Evolutionary conservation across 2,797 vertebrate species (phyloP), one percentile per base, ranked within the genome.

Genomic region (Amazona finschi): DNA sequence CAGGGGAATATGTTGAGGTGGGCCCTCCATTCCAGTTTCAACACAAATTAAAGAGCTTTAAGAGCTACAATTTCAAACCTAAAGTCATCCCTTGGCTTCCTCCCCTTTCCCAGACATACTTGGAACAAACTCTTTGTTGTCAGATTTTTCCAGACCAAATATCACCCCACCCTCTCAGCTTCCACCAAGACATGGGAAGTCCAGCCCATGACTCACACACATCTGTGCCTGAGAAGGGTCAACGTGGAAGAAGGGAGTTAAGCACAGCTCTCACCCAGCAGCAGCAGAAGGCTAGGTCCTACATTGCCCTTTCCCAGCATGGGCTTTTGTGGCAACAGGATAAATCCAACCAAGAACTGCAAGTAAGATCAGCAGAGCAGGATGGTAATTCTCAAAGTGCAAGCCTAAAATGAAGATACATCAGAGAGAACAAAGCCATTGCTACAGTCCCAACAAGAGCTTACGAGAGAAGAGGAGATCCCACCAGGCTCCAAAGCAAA

Each of bases 71-170:
- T 73, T 90, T 72, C 87, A 86, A 85, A 62, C 20, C 21, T 4
- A 53, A 91, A 67, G 38, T 76, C 46, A 36, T n/a, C 85, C 79
- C 79, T 77, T 79, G 85, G 67, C 82, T 87, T 72, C 13, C 46
- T 6, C 89, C 90, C 64, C 83, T 95, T 93, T 92, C 92, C 85
- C 72, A 89, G 70, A 46, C 64, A 47, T 39, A 65, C 33, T 95
- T 93, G 92, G 94, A 95, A 89, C 25, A 39, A 89, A 77, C 33
- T 5, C 25, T 65, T 82, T 85, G 88, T 67, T 81, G 84, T 93
- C 82, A 90, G 71, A 87, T 61, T 94, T 94, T 96, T 97, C 96
- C 96, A 96, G 92, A 86, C 73, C 73, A 80, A 85, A 79, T 74
- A 74, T 39, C 85, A 96, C 83, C 50, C 79, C 74, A 90, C 91